Evolutionary conservation across 2,888 invertebrate species (phyloP).

Genomic region (Micoletzkya japonica): DNA sequence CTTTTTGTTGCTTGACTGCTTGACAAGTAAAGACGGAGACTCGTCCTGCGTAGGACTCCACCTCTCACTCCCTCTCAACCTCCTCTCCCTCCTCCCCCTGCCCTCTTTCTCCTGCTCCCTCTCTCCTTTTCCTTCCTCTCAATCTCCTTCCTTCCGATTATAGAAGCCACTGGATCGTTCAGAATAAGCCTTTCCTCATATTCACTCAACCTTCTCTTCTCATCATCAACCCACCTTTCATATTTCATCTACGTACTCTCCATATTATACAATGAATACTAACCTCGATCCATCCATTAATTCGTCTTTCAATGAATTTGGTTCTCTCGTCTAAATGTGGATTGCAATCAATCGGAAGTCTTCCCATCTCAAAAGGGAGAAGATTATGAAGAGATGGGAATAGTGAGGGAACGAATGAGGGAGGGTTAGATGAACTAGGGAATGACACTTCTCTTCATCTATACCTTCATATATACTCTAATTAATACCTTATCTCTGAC

Average conservation of each 20-base stretch:
- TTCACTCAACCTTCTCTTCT: neutral
- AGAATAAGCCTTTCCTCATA: neutral
- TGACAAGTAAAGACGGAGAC: no score
- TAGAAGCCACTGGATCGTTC: no score
- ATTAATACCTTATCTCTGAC: conserved; percentile 47
- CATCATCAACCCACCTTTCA: neutral
- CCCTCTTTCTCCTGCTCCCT: no score
- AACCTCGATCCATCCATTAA: neutral
- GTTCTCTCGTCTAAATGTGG: neutral
- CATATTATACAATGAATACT: neutral
- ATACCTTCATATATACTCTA: no score
- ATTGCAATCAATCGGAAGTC: neutral
- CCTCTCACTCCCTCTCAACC: no score
- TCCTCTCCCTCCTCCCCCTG: no score
- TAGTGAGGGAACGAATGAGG: neutral
- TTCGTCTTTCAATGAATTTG: neutral
- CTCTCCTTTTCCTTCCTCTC: no score
- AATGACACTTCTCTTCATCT: no score
- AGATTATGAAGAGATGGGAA: neutral
- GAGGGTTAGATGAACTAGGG: no score
- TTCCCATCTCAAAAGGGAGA: neutral
- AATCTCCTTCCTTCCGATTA: no score
- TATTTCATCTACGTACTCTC: no score
- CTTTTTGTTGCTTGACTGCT: neutral
- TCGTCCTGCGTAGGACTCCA: no score